Base-by-base conservation (phyloP, 1,140 invertebrate genomes). In the Grapholita molesta region DNA sequence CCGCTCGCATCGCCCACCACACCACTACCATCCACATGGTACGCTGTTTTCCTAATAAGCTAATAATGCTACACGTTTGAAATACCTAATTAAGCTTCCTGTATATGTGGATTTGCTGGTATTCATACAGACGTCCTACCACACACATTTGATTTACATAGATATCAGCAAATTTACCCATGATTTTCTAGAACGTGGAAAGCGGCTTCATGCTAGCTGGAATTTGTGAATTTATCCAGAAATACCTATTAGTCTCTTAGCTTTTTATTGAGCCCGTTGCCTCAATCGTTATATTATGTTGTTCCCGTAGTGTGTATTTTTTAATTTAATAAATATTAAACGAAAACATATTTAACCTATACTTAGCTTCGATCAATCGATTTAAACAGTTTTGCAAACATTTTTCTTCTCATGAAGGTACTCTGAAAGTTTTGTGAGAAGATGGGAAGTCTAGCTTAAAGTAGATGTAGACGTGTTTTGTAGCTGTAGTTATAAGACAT, bases 391-490 rank as follows among this genome's bases (percentile, higher is more conserved):
- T 91, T 90, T 91, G 89, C 89, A 91, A 91, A 91, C 89, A 91
- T 91, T 91, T 91, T 91, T 91, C 89, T 91, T 91, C 89, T 91
- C 88, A 91, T 91, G 79, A 90, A 89, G 88, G 86, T 90, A 91
- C 89, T 89, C 86, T 91, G 85, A 90, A 91, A 89, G 89, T 90
- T 91, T 89, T 91, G 85, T 90, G 87, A 89, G 86, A 90, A 91
- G 86, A 89, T 87, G 80, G 82, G 80, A 90, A 87, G 82, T 79
- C 80, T 90, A 90, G 88, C 86, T 89, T 88, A 82, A 85, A 79
- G 86, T 91, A 91, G 88, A 73, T 76, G 89, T 91, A 91, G 89
- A 74, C 81, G 88, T 91, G 76, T 79, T 84, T 79, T 81, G 86
- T 90, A 90, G 88, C 74, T 77, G 89, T 91, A 89, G 87, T 81